Evolutionary conservation across 2,888 invertebrate species (phyloP).

Genomic region (Rhopalosiphum nymphaeae): DNA sequence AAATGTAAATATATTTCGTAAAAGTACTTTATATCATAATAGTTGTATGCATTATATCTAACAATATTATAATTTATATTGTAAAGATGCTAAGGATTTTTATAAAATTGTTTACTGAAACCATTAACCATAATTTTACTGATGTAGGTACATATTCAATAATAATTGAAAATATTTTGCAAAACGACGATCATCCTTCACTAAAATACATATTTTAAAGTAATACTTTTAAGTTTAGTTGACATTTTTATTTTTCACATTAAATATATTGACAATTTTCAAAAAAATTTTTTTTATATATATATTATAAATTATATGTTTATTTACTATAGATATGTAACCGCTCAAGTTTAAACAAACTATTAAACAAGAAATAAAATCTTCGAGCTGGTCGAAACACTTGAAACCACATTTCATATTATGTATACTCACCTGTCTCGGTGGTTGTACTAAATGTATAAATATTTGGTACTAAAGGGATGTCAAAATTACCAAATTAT

Average conservation of each 20-base stretch:
- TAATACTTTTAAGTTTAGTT: background rate
- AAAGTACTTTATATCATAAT: background rate
- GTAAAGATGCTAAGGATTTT: background rate
- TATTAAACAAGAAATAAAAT: background rate
- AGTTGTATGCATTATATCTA: background rate
- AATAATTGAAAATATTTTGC: background rate
- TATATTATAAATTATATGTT: background rate
- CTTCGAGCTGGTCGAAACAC: background rate
- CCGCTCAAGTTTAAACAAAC: background rate
- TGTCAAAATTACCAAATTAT: background rate
- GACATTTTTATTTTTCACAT: background rate
- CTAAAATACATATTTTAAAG: background rate
- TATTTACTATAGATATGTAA: background rate
- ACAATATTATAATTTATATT: background rate
- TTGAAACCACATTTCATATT: too few species aligned
- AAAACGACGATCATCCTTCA: background rate
- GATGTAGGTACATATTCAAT: background rate
- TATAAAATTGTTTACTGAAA: background rate
- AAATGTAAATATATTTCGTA: conserved; percentile 17
- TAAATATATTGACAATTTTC: background rate
- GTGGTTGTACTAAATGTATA: background rate
- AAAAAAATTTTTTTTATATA: background rate
- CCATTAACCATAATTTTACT: background rate
- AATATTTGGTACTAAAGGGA: background rate
- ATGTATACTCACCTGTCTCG: background rate